Evolutionary conservation across 2,797 vertebrate species (phyloP), one percentile per base, ranked within the genome.

Genomic region (Jordanella pulchra): DNA sequence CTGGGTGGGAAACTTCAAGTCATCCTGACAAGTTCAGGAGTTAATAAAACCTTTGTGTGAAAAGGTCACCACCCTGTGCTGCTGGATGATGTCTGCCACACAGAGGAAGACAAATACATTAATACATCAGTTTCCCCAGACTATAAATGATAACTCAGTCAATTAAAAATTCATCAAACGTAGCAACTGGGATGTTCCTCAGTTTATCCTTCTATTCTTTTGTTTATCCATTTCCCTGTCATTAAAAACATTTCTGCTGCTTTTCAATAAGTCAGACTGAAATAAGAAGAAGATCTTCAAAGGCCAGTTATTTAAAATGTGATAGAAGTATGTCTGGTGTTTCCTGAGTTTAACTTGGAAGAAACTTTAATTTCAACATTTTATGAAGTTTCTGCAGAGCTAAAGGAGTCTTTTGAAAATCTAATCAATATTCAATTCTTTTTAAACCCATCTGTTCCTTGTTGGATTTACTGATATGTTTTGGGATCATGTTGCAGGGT

Each of bases 51-150:
- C 61, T 39, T 15, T 27, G 44, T 63, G 48, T 67, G 60, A 81
- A 70, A 84, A 79, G 73, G 75, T 82, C 80, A 63, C 35, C 35
- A 51, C 76, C 27, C 67, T 21, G 69, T n/a, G 30, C 71, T 72
- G 70, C 70, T 54, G 65, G 72, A 82, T 72, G 14, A 28, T 65
- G 69, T 77, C 63, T 71, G 35, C 25, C 65, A 79, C 61, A 56
- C 44, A 30, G 56, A 76, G 60, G 65, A 70, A 72, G 65, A 51
- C 17, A n/a, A 81, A 76, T 75, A 51, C 48, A 42, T 73, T 68
- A 25, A 77, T 54, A 12, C 65, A 53, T 67, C 64, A 35, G 28
- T 65, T 70, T 73, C 42, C 39, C 58, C 15, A 51, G 10, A 73
- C 67, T 21, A 50, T 51, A 71, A 73, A 72, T 44, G 70, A 76